These are phyloP conservation scores for Lacanobia wlatinum DNA, from an alignment of 2,888 invertebrate species.

Conservation along the genomic window DNA sequence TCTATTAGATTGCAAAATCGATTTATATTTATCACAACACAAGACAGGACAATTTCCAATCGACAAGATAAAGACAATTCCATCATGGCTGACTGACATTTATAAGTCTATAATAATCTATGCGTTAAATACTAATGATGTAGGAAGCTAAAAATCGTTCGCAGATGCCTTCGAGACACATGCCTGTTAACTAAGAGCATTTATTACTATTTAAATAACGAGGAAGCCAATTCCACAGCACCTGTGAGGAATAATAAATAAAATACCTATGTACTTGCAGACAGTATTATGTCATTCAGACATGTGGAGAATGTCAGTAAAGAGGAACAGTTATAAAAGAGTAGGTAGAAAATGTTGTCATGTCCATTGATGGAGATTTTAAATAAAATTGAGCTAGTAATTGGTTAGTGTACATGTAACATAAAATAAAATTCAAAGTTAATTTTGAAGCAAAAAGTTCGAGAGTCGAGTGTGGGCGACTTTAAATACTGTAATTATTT, in stretches of 20 bases:
- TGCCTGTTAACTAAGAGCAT: slow-evolving; percentile 46
- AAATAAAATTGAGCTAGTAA: slow-evolving; percentile 16
- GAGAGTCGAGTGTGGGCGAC: neutral
- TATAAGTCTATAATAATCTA: slow-evolving; percentile 42
- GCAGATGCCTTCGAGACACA: slow-evolving; percentile 48
- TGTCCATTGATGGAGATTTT: neutral
- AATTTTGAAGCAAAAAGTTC: neutral
- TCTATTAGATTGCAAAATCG: neutral
- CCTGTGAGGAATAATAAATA: slow-evolving; percentile 47
- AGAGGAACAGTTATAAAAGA: slow-evolving; percentile 9
- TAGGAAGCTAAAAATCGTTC: slow-evolving; percentile 62
- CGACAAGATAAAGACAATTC: slow-evolving; percentile 12
- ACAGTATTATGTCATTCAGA: slow-evolving; percentile 40
- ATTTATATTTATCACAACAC: neutral
- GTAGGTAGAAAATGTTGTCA: slow-evolving; percentile 7
- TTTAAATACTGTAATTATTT: neutral
- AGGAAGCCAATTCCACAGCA: slow-evolving; percentile 58
- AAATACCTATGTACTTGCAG: slow-evolving; percentile 25
- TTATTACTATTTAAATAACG: slow-evolving; percentile 55
- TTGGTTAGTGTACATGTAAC: slow-evolving; percentile 3
- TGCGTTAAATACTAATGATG: slow-evolving; percentile 47
- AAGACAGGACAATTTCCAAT: slow-evolving; percentile 7
- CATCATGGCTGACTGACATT: slow-evolving; percentile 13
- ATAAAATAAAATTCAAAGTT: neutral
- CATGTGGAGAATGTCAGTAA: slow-evolving; percentile 24